Evolutionary conservation across 1,140 invertebrate species (phyloP).

Genomic region (Olivierus martensii): DNA sequence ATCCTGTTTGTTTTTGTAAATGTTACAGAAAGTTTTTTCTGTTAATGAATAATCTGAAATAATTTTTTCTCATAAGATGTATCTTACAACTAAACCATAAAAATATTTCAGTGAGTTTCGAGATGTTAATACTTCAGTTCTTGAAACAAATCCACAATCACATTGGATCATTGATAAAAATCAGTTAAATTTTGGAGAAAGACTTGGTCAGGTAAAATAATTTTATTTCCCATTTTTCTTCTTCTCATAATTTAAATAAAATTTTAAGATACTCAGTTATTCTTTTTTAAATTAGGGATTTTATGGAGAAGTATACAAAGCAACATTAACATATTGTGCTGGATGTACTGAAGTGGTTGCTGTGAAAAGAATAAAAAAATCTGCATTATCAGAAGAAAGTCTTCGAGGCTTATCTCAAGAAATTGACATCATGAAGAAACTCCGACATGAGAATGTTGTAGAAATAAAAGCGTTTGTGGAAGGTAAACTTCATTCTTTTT

Average conservation of each 20-base stretch:
- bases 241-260: not conserved
- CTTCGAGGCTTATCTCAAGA: slow-evolving; percentile 32
- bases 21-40: too few relatives aligned
- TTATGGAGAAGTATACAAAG: slow-evolving; percentile 55
- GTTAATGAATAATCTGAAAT: too few relatives aligned
- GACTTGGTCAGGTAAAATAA: slow-evolving; percentile 39
- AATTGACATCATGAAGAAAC: slow-evolving; percentile 59
- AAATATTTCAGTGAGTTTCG: too few relatives aligned
- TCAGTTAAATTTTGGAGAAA: slow-evolving; percentile 23
- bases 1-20: too few relatives aligned
- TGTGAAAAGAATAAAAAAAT: slow-evolving; percentile 50
- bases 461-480: slow-evolving; percentile 65
- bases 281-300: slow-evolving; percentile 38
- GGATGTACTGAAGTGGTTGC: slow-evolving; percentile 42
- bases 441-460: slow-evolving; percentile 75
- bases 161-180: slow-evolving; percentile 8
- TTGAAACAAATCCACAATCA: too few relatives aligned
- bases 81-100: too few relatives aligned
- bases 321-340: slow-evolving; percentile 39
- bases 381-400: slow-evolving; percentile 12
- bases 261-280: not conserved
- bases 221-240: too few relatives aligned
- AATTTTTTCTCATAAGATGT: too few relatives aligned
- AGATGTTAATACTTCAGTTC: too few relatives aligned
- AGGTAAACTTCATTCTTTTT: slow-evolving; percentile 10